phyloP scores from a whole-genome alignment of 2,113 vertebrate genomes.

The Alethe castanea region DNA sequence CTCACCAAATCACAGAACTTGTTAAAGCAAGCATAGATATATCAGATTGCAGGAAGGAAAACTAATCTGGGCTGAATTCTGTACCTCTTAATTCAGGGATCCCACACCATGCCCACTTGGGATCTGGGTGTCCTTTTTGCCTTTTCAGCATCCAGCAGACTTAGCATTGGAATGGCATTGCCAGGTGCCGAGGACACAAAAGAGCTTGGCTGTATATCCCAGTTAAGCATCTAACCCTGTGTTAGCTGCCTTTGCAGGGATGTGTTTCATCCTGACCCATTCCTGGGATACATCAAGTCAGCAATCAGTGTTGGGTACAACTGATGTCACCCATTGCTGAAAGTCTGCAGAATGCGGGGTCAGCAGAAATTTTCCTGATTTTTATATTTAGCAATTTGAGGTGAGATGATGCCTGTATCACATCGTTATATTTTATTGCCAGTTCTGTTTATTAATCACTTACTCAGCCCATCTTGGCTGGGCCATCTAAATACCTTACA shows the following conservation, averaged over 20 bases:
- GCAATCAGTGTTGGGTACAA: no score
- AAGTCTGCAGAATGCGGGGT: not conserved
- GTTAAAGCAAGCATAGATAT: not conserved
- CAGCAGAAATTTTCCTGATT: not conserved
- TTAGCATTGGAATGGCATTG: not conserved
- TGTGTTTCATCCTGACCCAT: not conserved
- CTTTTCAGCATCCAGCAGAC: not conserved
- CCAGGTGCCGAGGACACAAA: fast-evolving
- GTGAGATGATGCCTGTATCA: not conserved
- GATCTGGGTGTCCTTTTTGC: not conserved
- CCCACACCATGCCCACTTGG: fast-evolving
- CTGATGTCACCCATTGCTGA: not conserved
- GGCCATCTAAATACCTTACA: not conserved
- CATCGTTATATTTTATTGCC: not conserved
- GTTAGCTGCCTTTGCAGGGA: not conserved
- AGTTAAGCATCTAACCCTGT: not conserved
- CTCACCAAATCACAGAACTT: not conserved
- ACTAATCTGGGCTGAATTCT: not conserved
- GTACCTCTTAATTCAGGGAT: not conserved
- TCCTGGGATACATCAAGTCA: not conserved
- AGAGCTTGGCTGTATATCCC: not conserved
- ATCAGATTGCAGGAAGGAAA: not conserved
- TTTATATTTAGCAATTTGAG: not conserved
- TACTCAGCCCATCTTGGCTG: not conserved
- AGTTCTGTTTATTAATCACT: not conserved